Evolutionary conservation across 2,113 vertebrate species (phyloP), one percentile per base, ranked within the genome.

Genomic region (Dolichallabes microphthalmus): DNA sequence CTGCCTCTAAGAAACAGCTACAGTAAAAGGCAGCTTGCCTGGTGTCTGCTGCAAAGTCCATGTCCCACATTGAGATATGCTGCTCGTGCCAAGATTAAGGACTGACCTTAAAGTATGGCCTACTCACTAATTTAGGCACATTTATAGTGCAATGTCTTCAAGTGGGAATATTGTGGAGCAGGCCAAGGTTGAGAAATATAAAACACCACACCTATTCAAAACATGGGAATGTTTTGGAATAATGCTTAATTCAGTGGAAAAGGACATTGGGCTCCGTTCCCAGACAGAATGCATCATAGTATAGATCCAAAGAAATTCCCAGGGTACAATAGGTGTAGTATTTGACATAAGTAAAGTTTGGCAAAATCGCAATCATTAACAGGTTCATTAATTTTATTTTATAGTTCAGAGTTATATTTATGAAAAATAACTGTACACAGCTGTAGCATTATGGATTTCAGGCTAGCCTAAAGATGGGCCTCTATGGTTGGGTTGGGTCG

Each of bases 231-330:
- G 80, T 73, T 57, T 73, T 60, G 39, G 30, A 32, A 32, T 71
- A 63, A 80, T 22, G 68, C 17, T 60, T 73, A 71, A 80, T 32
- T 86, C 55, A 17, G 68, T 35, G 27, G 55, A 52, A 76, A 85
- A 80, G 10, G 3, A 52, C 61, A 86, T 45, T 73, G 52, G 32
- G 64, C 39, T 45, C 11, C n/a, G n/a, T 86, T 81, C 39, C 84
- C 84, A 86, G 84, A 74, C 57, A 53, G 66, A 61, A 73, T 61
- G n/a, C 55, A 68, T 61, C 53, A 63, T n/a, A 17, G 20, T 32
- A 39, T 58, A 57, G 39, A 69, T 25, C 52, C 35, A 71, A 71
- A 32, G 10, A 76, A 27, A 64, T 15, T 53, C 73, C 27, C 57
- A 76, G 9, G 25, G 27, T 45, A 78, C 17, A 58, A 2, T 64